Conservation (phyloP, 1,140 invertebrate genomes). For the Aphis craccivora region DNA sequence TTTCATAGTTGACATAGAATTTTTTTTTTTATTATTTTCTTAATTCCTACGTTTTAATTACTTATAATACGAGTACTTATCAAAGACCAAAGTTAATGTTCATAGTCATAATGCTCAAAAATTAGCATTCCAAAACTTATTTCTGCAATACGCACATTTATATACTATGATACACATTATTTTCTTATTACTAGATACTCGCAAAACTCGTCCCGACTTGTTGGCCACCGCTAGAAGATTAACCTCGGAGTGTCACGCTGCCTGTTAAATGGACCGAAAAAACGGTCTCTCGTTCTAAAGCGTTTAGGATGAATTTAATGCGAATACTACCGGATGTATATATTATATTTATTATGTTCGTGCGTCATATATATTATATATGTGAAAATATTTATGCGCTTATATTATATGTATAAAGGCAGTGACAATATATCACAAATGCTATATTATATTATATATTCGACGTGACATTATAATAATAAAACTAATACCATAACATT, state of each 20-base stretch:
- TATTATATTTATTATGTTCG: background rate
- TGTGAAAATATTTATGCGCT: background rate
- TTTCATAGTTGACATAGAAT: too few species aligned
- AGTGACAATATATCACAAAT: conserved; percentile 54
- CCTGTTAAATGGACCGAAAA: conserved; percentile 42
- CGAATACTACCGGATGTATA: background rate
- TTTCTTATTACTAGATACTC: background rate
- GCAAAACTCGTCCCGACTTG: background rate
- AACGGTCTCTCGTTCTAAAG: conserved; percentile 16
- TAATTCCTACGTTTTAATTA: background rate
- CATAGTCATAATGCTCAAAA: background rate
- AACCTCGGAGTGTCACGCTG: background rate
- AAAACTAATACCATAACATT: conserved; percentile 35
- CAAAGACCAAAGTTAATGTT: background rate
- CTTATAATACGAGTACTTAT: background rate
- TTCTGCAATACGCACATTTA: background rate
- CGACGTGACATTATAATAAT: conserved; percentile 56
- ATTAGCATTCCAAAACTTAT: background rate
- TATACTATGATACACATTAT: background rate
- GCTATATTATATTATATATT: conserved; percentile 26
- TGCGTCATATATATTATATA: background rate
- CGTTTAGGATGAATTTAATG: conserved; percentile 35
- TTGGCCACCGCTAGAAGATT: background rate
- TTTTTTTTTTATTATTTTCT: background rate
- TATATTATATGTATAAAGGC: background rate